phyloP scores from a whole-genome alignment of 2,888 invertebrate genomes.

The Trichacis sp. region DNA sequence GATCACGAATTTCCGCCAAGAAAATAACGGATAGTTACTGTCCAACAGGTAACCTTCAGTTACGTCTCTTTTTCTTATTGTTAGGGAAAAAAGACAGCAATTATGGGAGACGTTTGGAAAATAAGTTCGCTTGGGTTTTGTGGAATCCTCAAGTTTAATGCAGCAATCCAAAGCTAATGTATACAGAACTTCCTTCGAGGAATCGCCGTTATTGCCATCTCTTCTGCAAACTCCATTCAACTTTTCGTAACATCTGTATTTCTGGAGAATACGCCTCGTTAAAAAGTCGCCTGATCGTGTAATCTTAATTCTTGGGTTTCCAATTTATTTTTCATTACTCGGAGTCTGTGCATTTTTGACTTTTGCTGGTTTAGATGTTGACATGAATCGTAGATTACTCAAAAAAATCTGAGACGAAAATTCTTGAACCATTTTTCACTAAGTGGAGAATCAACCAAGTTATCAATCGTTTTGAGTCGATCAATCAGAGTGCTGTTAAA shows the following conservation, averaged over 20 bases:
- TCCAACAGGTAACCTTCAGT: too few relatives aligned
- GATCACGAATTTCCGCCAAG: background rate
- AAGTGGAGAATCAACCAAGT: too few relatives aligned
- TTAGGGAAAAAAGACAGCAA: too few relatives aligned
- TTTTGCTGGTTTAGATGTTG: too few relatives aligned
- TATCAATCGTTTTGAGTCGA: too few relatives aligned
- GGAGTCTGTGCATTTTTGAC: too few relatives aligned
- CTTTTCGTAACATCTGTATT: slow-evolving; percentile 13
- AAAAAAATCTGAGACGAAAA: too few relatives aligned
- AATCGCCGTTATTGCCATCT: slow-evolving; percentile 21
- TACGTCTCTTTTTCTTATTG: too few relatives aligned
- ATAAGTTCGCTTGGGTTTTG: background rate
- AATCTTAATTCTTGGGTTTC: background rate
- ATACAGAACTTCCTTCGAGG: slow-evolving; percentile 5
- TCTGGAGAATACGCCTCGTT: background rate
- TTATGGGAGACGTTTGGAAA: background rate
- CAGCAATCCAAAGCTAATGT: slow-evolving; percentile 17
- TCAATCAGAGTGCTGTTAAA: too few relatives aligned
- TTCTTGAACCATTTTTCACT: too few relatives aligned
- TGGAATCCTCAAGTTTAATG: slow-evolving; percentile 7
- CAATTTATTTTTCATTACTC: background rate
- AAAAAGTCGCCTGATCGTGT: background rate
- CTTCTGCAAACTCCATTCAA: slow-evolving; percentile 17
- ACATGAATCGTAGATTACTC: too few relatives aligned
- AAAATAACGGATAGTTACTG: background rate